Evolutionary conservation across 2,888 invertebrate genomes (phyloP).

Genomic region (Tenthredo distinguenda): DNA sequence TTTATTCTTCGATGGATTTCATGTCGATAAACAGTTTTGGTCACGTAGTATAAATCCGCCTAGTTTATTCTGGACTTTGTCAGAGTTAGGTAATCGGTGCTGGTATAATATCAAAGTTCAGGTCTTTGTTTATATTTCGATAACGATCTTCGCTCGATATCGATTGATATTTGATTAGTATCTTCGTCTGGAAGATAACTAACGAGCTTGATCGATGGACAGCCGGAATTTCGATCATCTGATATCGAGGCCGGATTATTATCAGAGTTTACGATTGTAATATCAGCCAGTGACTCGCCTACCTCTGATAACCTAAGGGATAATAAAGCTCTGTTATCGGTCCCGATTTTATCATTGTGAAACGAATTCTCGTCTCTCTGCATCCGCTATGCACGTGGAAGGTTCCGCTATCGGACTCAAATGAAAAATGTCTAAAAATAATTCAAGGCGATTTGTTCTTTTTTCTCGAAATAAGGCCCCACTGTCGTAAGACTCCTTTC

Average conservation of each 20-base stretch:
- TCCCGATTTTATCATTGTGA: background rate
- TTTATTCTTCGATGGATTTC: background rate
- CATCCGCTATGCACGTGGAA: background rate
- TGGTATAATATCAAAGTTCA: background rate
- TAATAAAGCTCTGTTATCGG: constrained; percentile 1
- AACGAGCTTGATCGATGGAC: constrained; percentile 1
- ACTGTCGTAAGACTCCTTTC: background rate
- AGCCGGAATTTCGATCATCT: background rate
- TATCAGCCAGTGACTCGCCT: constrained; percentile 6
- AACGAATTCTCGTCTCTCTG: background rate
- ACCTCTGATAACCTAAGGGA: background rate
- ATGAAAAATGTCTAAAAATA: background rate
- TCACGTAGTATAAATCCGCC: background rate
- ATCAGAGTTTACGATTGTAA: constrained; percentile 16
- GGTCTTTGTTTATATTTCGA: constrained; percentile 10
- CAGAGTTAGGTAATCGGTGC: background rate
- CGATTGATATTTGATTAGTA: constrained; percentile 17
- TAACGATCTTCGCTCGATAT: constrained; percentile 10
- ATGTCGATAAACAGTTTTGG: background rate
- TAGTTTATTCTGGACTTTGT: background rate
- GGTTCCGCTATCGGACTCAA: background rate
- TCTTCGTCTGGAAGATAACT: constrained; percentile 20
- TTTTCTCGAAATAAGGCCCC: background rate
- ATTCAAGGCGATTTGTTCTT: background rate
- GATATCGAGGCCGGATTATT: background rate